Evolutionary conservation across 2,797 vertebrate genomes (phyloP), one percentile per base, ranked within the genome.

Genomic region (Esox lucius): DNA sequence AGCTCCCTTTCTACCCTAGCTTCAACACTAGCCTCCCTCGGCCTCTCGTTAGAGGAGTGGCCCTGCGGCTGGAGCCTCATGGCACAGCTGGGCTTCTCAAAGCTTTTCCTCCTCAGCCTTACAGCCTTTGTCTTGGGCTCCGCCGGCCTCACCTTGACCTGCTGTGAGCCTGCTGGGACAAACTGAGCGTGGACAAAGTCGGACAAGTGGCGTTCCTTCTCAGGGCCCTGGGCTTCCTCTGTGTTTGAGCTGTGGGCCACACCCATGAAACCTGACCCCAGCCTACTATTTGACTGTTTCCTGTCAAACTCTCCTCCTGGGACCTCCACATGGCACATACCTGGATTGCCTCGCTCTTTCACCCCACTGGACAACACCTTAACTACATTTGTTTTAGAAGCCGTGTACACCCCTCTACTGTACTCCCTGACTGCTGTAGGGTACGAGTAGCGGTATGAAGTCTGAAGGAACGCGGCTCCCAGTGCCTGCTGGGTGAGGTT

Each of bases 151-250:
- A 95, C 90, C 46, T 92, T 94, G 42, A 92, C 82, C 39, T 86
- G 94, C 81, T 94, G 93, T 56, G 94, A 91, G 64, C 94, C 93
- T 0, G 93, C 91, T 0, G 94, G 92, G 13, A 95, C 92, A 2
- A 95, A 95, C 71, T 88, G 90, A 42, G 95, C 93, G 0, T 91
- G 94, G 73, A 95, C 95, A 49, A 95, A 96, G 78, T 92, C 92
- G 12, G 85, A 80, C 4, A 72, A 65, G 5, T 56, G 19, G 13
- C 80, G 72, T 75, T 59, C 46, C 71, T 51, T 51, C 49, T 93
- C 92, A 2, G 82, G 83, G 73, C 78, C 31, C 71, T 76, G 87
- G 72, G 78, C 80, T 11, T 93, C 88, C 16, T 91, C 90, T 46
- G 84, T 79, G 80, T 80, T 87, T 0, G 84, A 64, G 0, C 77